Conservation (phyloP, 2,797 vertebrate genomes). For the Luscinia megarhynchos region DNA sequence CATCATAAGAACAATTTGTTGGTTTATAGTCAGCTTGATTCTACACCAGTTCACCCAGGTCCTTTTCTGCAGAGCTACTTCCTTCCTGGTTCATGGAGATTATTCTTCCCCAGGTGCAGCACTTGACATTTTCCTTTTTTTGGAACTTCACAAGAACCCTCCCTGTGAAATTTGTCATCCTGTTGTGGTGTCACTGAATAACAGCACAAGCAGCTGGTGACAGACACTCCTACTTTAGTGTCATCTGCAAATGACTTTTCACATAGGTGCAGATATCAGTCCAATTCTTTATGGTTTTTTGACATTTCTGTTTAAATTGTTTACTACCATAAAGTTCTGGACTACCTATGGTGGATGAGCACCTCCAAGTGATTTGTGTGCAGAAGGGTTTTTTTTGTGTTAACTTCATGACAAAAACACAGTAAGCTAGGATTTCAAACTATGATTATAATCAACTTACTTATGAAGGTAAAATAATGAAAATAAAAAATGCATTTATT, state of each 20-base stretch:
- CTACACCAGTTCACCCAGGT: background rate
- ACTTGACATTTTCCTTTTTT: background rate
- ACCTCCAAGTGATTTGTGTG: background rate
- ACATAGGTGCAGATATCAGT: background rate
- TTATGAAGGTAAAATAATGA: background rate
- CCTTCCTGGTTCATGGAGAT: background rate
- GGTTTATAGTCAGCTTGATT: background rate
- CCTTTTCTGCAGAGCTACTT: background rate
- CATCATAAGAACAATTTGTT: background rate
- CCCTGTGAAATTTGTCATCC: background rate
- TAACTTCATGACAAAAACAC: background rate
- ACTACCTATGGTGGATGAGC: background rate
- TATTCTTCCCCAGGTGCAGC: background rate
- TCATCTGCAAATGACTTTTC: background rate
- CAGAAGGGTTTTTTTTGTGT: background rate
- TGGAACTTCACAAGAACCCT: background rate
- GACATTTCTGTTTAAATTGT: background rate
- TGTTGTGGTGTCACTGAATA: background rate
- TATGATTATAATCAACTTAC: background rate
- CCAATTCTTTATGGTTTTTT: background rate
- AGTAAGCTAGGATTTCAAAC: background rate
- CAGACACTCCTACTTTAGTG: background rate
- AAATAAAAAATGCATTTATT: slow-evolving; percentile 5
- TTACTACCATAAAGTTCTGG: background rate
- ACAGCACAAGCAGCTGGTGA: background rate